Evolutionary conservation across 2,888 invertebrate genomes (phyloP), one percentile per base, ranked within the genome.

Genomic region (Mesodorylaimus sp.): DNA sequence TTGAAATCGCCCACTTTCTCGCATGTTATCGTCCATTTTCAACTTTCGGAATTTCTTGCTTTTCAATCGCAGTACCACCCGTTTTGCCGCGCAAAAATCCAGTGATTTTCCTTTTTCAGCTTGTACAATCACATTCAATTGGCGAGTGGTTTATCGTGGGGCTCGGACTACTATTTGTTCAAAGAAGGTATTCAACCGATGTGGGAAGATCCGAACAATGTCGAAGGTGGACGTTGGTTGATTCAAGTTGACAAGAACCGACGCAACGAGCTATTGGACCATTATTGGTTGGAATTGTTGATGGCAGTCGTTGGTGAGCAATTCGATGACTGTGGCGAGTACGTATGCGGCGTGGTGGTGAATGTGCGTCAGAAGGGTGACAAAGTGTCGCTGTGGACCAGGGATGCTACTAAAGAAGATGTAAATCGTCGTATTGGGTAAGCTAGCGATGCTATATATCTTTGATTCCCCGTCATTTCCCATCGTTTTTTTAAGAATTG

Each of bases 181-280:
- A 64, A 63, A 52, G 70, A 74, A 60, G 87, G 86, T 2, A 81
- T 89, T 57, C 77, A 81, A 57, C 89, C 89, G 10, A 88, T 88
- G 87, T 91, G 91, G 91, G 91, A 91, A 70, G 89, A 91, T 66
- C 77, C 77, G 43, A 78, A 79, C n/a, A 91, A 91, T 69, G 81
- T 81, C 65, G 75, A 77, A 68, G 89, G 89, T n/a, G 89, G 89
- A 27, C 74, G 88, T 57, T 89, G 89, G 89, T 74, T 89, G 23
- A 79, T 89, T 59, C 82, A 76, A 70, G 75, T 88, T 57, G 83
- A 85, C 54, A 68, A 67, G 57, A n/a, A 29, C 2, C 29, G 28
- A 5, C 50, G 54, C 2, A 23, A 10, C 13, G 50, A 56, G 47
- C 47, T 56, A 29, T 56, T 64, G 25, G 64, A 64, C 52, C 55